Conservation (phyloP, 2,797 vertebrate genomes). For the Hephaestus fuliginosus region DNA sequence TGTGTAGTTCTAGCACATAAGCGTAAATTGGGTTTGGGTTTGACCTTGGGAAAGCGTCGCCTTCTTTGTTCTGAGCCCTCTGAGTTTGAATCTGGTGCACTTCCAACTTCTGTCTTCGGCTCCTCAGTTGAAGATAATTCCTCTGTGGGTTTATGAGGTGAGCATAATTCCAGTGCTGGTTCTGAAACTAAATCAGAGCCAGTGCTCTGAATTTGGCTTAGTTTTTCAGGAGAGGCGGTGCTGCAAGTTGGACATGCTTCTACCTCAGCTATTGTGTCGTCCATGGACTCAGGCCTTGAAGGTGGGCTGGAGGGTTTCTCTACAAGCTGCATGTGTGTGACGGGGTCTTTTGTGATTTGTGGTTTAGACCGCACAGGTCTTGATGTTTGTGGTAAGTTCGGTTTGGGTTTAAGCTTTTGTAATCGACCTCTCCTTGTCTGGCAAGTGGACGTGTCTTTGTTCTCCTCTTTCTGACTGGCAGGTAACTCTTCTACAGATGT, state of each 20-base stretch:
- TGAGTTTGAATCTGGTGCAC: conserved; percentile 4
- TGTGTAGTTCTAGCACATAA: conserved; percentile 25
- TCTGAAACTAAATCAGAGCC: conserved; percentile 1
- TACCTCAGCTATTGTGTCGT: neutral
- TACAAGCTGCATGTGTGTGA: neutral
- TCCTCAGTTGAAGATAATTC: conserved; percentile 7
- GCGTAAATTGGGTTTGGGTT: conserved; percentile 64
- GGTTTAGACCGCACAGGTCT: conserved; percentile 41
- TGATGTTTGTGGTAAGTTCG: conserved; percentile 36
- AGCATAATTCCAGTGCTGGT: neutral
- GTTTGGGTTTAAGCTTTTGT: conserved; percentile 56
- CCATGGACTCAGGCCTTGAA: conserved; percentile 15
- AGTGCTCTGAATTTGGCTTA: neutral
- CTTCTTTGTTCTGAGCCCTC: conserved; percentile 41
- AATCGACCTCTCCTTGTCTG: conserved; percentile 12
- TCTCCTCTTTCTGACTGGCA: conserved; percentile 20
- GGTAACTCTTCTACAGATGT: conserved; percentile 15
- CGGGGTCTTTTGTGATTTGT: conserved; percentile 27
- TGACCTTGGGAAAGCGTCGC: conserved; percentile 59
- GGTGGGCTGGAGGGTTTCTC: conserved; percentile 1
- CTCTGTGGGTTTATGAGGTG: conserved; percentile 7
- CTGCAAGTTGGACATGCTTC: conserved; percentile 29
- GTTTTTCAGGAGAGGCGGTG: neutral
- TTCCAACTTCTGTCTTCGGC: conserved; percentile 6
- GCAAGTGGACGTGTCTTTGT: neutral